A percentile compares a stretch with the other conserved stretches of the same genome.
Conservation (phyloP, 2,797 vertebrate species). For the Microctenopoma stevenorrisi region DNA sequence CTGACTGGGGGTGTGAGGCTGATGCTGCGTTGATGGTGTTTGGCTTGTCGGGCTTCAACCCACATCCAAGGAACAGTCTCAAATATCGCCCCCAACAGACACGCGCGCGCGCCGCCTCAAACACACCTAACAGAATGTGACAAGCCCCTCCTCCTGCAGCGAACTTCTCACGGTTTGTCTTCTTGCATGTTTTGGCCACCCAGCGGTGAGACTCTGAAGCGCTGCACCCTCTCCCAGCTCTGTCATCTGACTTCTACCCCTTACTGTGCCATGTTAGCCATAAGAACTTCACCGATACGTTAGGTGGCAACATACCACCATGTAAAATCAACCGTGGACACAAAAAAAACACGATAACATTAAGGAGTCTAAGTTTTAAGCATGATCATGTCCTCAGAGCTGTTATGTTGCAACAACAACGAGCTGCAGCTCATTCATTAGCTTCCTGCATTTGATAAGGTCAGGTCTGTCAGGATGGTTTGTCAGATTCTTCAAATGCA, state of each 20-base stretch:
- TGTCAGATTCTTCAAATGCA: neutral
- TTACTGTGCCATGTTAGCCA: too few relatives aligned
- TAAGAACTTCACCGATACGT: too few relatives aligned
- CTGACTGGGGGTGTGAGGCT: slow-evolving; percentile 6
- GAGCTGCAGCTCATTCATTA: neutral
- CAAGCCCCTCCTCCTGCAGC: slow-evolving; percentile 18
- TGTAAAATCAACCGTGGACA: too few relatives aligned
- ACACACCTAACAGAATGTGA: slow-evolving; percentile 53
- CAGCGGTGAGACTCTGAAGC: neutral
- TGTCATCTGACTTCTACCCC: too few relatives aligned
- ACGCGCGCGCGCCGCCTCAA: slow-evolving; percentile 3
- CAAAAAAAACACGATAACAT: too few relatives aligned
- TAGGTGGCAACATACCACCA: too few relatives aligned
- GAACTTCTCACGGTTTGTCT: slow-evolving; percentile 13
- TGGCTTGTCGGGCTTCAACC: slow-evolving; percentile 36
- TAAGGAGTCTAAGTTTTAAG: too few relatives aligned
- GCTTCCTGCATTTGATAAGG: slow-evolving; percentile 5
- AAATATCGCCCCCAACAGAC: slow-evolving; percentile 5
- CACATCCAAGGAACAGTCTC: slow-evolving; percentile 40
- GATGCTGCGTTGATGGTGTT: slow-evolving; percentile 28
- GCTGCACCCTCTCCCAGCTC: neutral
- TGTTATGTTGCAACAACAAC: neutral
- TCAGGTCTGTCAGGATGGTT: slow-evolving; percentile 1
- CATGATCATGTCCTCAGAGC: neutral
- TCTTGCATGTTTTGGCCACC: slow-evolving; percentile 8